Evolutionary conservation across 2,888 invertebrate genomes (phyloP).

Genomic region (Microctonus brassicae): DNA sequence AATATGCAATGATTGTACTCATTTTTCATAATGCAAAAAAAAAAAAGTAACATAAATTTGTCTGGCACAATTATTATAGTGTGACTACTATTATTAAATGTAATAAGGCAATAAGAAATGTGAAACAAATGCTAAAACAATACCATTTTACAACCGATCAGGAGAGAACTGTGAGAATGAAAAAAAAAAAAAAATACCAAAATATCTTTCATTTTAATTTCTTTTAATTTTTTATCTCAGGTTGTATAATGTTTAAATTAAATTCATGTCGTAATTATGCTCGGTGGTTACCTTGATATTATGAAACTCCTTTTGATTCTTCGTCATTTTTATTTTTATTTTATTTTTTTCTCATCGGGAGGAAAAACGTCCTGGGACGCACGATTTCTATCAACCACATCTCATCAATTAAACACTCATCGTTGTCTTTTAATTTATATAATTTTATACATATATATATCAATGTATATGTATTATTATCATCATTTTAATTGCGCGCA

Average conservation of each 20-base stretch:
- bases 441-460: no score
- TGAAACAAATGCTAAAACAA: constrained; percentile 61
- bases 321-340: neutral
- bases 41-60: constrained; percentile 62
- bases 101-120: constrained; percentile 63
- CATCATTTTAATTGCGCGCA: constrained; percentile 1
- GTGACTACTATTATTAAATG: constrained; percentile 62
- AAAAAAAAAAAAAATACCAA: constrained; percentile 12
- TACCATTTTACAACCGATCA: constrained; percentile 54
- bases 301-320: constrained; percentile 4
- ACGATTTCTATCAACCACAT: neutral
- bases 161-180: constrained; percentile 45
- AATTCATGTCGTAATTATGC: constrained; percentile 66
- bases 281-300: constrained; percentile 38
- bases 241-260: constrained; percentile 67
- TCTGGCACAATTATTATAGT: constrained; percentile 67
- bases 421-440: constrained; percentile 3
- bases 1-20: constrained; percentile 46
- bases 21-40: constrained; percentile 61
- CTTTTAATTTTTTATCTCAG: constrained; percentile 63
- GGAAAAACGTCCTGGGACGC: neutral
- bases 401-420: neutral
- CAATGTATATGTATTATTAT: neutral
- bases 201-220: constrained; percentile 20
- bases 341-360: neutral